These are phyloP conservation scores for Ennomos fuscantarius DNA, from an alignment of 2,888 invertebrate species.

Conservation along the genomic window DNA sequence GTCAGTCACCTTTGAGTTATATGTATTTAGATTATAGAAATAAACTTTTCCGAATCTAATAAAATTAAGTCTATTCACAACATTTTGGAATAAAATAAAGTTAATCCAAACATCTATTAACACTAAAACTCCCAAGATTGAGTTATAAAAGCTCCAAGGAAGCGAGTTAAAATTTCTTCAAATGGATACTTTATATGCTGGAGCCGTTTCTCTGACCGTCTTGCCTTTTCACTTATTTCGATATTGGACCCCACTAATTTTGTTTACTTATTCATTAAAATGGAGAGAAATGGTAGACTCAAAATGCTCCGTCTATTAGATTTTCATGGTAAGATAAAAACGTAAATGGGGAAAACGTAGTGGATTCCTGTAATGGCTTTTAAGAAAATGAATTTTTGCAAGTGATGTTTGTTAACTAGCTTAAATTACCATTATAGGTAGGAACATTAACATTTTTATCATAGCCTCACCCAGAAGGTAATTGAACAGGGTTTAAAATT, in stretches of 20 bases:
- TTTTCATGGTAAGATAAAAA: slow-evolving; percentile 71
- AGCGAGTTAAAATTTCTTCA: slow-evolving; percentile 64
- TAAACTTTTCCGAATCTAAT: slow-evolving; percentile 19
- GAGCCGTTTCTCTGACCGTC: slow-evolving; percentile 67
- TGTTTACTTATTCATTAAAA: slow-evolving; percentile 83
- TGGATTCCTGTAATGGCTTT: slow-evolving; percentile 15
- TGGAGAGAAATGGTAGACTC: slow-evolving; percentile 70
- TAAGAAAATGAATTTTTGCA: slow-evolving; percentile 19
- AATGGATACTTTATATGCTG: slow-evolving; percentile 75
- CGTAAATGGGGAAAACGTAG: slow-evolving; percentile 52
- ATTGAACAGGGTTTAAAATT: no score
- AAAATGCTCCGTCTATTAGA: slow-evolving; percentile 71
- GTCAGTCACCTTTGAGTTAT: no score
- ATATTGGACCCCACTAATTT: slow-evolving; percentile 80
- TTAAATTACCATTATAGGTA: no score
- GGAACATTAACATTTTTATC: no score
- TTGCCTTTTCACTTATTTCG: slow-evolving; percentile 77
- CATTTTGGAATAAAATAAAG: slow-evolving; percentile 42
- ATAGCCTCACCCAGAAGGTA: no score
- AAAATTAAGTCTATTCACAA: slow-evolving; percentile 30
- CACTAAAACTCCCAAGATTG: slow-evolving; percentile 55
- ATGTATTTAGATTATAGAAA: slow-evolving; percentile 20
- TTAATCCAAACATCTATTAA: slow-evolving; percentile 44
- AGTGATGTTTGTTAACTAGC: no score
- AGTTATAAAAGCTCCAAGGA: slow-evolving; percentile 54